phyloP scores from a whole-genome alignment of 1,140 invertebrate species.

The Sinella curviseta region DNA sequence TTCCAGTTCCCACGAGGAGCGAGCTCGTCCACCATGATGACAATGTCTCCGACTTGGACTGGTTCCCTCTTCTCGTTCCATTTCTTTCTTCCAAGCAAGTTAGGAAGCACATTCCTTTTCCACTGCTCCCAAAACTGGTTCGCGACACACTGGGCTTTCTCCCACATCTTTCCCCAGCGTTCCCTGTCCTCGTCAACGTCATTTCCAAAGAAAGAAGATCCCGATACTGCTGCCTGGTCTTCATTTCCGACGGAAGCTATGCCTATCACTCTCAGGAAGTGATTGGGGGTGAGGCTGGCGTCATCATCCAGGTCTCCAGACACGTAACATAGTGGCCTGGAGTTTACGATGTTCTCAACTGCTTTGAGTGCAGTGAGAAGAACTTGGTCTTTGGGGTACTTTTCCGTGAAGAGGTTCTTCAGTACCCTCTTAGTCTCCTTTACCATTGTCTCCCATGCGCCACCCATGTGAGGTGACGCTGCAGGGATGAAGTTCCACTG shows the following conservation, averaged over 20 bases:
- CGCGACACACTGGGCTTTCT: slow-evolving; percentile 15
- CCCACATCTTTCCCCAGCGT: background rate
- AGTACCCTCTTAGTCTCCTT: background rate
- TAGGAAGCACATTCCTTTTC: background rate
- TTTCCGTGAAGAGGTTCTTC: background rate
- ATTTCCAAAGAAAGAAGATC: background rate
- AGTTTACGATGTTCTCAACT: slow-evolving; percentile 49
- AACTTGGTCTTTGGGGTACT: slow-evolving; percentile 11
- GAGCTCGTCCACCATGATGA: background rate
- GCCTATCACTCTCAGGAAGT: slow-evolving; percentile 41
- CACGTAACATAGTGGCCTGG: slow-evolving; percentile 45
- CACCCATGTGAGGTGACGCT: background rate
- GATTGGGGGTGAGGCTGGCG: slow-evolving; percentile 45
- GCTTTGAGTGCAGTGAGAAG: slow-evolving; percentile 43
- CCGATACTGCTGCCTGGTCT: background rate
- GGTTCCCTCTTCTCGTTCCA: background rate
- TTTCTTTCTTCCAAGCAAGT: background rate
- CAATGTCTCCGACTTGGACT: background rate
- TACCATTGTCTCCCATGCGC: background rate
- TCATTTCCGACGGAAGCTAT: background rate
- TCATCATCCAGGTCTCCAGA: slow-evolving; percentile 40
- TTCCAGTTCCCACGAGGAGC: background rate
- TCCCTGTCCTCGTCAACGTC: background rate
- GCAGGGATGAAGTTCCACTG: background rate
- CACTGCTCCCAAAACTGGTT: slow-evolving; percentile 27